These are phyloP conservation scores for Desmophyllum pertusum DNA, from an alignment of 92 coral and sea anemone genomes.

Conservation along the genomic window DNA sequence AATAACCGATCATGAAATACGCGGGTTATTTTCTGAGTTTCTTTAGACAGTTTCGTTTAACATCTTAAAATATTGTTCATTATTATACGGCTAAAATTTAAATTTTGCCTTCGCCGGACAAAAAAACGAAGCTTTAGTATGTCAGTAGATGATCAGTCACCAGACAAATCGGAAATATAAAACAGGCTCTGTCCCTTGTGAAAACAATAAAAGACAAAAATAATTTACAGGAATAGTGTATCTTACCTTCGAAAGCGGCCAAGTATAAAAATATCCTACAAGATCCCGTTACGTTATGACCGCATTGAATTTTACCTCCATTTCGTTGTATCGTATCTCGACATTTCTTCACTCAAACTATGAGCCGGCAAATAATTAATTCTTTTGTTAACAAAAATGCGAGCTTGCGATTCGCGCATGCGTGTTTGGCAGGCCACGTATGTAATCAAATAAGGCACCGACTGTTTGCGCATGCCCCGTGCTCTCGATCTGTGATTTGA, in stretches of 20 bases:
- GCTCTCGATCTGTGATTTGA: conserved; percentile 5
- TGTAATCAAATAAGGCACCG: conserved; percentile 73
- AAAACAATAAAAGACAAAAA: not conserved
- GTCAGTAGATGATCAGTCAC: conserved; percentile 4
- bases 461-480: conserved; percentile 31
- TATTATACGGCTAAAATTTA: not conserved
- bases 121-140: not conserved
- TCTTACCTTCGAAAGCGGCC: conserved; percentile 51
- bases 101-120: not conserved
- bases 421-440: conserved; percentile 83
- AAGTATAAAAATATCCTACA: not conserved
- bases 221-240: not conserved
- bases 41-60: not conserved
- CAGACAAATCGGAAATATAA: not conserved
- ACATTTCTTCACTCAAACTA: conserved; percentile 52
- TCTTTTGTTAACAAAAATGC: conserved; percentile 78
- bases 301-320: conserved; percentile 48
- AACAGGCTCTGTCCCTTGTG: not conserved
- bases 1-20: not conserved
- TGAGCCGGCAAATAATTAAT: conserved; percentile 62
- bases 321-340: conserved; percentile 46
- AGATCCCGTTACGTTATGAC: conserved; percentile 39
- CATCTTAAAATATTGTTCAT: not conserved
- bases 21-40: not conserved
- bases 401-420: conserved; percentile 66